These are phyloP conservation scores for Pangasius krempfi DNA, from an alignment of 2,797 vertebrate species.

Conservation along the genomic window DNA sequence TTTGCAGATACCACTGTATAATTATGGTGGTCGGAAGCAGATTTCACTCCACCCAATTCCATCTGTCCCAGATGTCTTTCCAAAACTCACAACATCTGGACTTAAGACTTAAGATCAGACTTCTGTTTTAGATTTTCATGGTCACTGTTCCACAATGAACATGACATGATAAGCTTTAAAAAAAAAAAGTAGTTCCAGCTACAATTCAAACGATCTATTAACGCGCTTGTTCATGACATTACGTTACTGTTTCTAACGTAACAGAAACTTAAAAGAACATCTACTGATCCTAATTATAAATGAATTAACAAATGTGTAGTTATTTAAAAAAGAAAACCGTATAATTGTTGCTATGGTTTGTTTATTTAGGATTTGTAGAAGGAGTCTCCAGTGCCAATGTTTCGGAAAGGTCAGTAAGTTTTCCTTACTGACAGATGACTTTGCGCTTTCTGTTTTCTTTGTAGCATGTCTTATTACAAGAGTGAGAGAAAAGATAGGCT, in stretches of 20 bases:
- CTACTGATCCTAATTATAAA: background rate
- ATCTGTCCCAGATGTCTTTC: conserved; percentile 25
- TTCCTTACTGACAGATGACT: background rate
- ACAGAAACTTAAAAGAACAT: background rate
- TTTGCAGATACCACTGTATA: conserved; percentile 10
- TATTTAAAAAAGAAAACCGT: background rate
- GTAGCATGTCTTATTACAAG: background rate
- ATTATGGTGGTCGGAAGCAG: background rate
- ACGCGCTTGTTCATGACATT: too few relatives aligned
- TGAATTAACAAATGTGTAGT: background rate
- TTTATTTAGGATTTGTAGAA: background rate
- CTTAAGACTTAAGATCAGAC: background rate
- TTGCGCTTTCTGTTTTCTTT: background rate
- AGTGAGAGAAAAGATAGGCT: background rate
- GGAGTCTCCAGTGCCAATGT: background rate
- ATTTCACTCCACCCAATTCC: conserved; percentile 27
- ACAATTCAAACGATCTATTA: background rate
- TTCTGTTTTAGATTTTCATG: background rate
- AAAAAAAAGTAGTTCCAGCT: background rate
- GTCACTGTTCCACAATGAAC: background rate
- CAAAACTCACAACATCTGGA: conserved; percentile 10
- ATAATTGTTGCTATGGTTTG: background rate
- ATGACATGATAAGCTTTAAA: background rate
- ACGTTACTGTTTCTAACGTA: background rate
- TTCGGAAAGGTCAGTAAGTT: background rate